Evolutionary conservation across 2,888 invertebrate genomes (phyloP), one percentile per base, ranked within the genome.

Genomic region (Trichopria drosophilae): DNA sequence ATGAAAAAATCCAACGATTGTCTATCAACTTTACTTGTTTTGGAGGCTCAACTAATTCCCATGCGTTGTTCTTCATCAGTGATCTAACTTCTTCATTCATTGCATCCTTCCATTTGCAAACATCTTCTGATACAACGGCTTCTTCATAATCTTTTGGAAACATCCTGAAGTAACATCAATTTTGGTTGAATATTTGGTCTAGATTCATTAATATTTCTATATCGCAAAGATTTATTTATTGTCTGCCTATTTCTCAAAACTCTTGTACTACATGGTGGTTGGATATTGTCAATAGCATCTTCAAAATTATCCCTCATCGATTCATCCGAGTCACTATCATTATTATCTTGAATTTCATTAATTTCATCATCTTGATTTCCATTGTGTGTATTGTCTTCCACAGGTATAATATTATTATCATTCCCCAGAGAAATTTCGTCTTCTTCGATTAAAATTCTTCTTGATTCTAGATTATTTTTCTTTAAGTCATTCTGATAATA

Each of bases 81-180:
- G 42, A 42, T 13, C 31, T 4, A 16, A 42, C 31, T 13, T 43
- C 32, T 4, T 20, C 34, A 15, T 43, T 15, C 34, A 43, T 43
- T 3, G 43, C 32, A 26, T 24, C 16, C 23, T 26, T 40, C 41
- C 41, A 40, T n/a, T 20, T 16, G 10, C n/a, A n/a, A n/a, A n/a
- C n/a, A n/a, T n/a, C n/a, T n/a, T n/a, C n/a, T n/a, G n/a, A n/a
- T n/a, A n/a, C n/a, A 15, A 28, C 16, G 6, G 28, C 26, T 4
- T 37, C 29, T n/a, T 41, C 29, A 13, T 28, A 28, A 10, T 19
- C 16, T 12, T 15, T 28, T 10, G 29, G 43, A 9, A 5, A n/a
- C 15, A n/a, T 40, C 9, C 15, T 7, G 4, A n/a, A 41, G 40
- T 24, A 40, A 24, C 40, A 40, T 40, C 24, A 40, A 9, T 6